Evolutionary conservation across 2,113 vertebrate species (phyloP).

Genomic region (Crotophaga sulcirostris): DNA sequence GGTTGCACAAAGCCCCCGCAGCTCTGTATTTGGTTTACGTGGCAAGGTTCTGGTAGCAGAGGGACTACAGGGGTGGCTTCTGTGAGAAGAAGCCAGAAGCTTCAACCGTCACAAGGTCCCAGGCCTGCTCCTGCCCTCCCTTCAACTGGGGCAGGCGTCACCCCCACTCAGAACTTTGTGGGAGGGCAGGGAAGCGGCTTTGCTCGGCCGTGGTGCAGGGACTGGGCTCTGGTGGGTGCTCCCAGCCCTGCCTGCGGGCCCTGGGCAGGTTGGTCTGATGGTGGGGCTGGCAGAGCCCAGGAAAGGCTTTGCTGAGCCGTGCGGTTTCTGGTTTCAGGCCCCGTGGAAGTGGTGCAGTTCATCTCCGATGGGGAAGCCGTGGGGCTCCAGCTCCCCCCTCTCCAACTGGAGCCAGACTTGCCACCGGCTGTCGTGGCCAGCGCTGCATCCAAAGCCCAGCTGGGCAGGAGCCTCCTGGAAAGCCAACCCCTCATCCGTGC

Average conservation of each 20-base stretch:
- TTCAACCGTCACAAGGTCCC: too few species aligned
- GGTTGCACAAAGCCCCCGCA: accelerated
- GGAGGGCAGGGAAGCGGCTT: not conserved
- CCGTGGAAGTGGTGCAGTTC: conserved; percentile 36
- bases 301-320: accelerated
- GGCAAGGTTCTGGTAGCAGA: too few species aligned
- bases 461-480: conserved; percentile 56
- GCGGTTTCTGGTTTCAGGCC: conserved; percentile 41
- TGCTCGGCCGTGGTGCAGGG: not conserved
- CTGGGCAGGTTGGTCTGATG: accelerated
- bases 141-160: accelerated
- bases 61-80: too few species aligned
- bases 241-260: not conserved
- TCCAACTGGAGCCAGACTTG: conserved; percentile 29
- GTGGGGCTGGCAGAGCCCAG: not conserved
- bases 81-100: too few species aligned
- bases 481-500: conserved; percentile 60
- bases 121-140: not conserved
- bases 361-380: not conserved
- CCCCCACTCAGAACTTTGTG: not conserved
- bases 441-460: conserved; percentile 12
- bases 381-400: conserved; percentile 38
- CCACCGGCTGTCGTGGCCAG: not conserved
- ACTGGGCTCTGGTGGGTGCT: not conserved
- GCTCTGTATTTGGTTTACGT: not conserved